Percentiles rank a stretch among this genome's conserved stretches.
Evolutionary conservation across 2,113 vertebrate species (phyloP).

Genomic region (Eptatretus burgeri): DNA sequence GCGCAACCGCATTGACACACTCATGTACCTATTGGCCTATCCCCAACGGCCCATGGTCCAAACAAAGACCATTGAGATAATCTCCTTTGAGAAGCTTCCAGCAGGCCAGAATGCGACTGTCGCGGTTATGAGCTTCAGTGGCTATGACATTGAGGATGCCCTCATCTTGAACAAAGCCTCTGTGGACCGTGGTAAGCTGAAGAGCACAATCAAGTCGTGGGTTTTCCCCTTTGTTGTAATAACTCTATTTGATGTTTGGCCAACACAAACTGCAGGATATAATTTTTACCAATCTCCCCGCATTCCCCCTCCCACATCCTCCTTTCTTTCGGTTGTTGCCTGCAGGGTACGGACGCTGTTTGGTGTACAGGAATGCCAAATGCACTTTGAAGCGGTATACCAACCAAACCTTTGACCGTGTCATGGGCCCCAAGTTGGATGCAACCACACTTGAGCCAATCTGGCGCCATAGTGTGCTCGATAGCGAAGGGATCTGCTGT

Average conservation of each 20-base stretch:
- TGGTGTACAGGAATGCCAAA: constrained; percentile 3
- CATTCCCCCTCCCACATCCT: too few relatives aligned
- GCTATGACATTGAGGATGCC: constrained; percentile 2
- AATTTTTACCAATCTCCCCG: too few relatives aligned
- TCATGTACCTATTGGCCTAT: constrained; percentile 5
- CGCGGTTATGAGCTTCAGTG: constrained; percentile 3
- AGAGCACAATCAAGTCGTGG: too few relatives aligned
- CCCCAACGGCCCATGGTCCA: constrained; percentile 3
- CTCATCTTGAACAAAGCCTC: constrained; percentile 6
- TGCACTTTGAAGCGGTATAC: constrained; percentile 2
- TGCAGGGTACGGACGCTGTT: not conserved
- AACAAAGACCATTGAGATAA: constrained; percentile 1
- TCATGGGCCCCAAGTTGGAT: constrained; percentile 3
- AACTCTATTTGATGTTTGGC: too few relatives aligned
- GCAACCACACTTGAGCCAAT: not conserved
- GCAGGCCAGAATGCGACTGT: constrained; percentile 2
- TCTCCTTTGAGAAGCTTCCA: constrained; percentile 1
- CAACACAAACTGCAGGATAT: too few relatives aligned
- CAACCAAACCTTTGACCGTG: not conserved
- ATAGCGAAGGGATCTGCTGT: constrained; percentile 1
- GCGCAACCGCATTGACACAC: constrained; percentile 2
- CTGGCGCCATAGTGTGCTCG: not conserved
- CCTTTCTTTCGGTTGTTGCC: not conserved
- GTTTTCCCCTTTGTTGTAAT: too few relatives aligned
- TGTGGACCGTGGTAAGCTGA: not conserved